These are phyloP conservation scores for Linurgus olivaceus DNA, from an alignment of 2,797 vertebrate genomes.

Conservation along the genomic window DNA sequence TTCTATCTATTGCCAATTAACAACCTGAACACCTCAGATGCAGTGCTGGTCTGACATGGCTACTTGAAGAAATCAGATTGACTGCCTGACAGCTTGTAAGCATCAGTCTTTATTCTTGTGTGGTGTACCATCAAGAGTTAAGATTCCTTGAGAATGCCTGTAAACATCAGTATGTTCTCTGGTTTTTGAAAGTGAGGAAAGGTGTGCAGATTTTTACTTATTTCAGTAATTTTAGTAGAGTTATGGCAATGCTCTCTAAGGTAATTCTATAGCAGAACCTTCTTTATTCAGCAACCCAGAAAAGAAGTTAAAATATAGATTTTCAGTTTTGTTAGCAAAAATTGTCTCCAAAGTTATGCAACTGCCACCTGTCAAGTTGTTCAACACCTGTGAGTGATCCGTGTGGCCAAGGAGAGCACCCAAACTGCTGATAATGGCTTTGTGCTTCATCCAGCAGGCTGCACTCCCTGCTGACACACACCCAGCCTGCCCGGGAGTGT, in stretches of 20 bases:
- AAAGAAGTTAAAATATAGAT: background rate
- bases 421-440: background rate
- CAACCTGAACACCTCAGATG: background rate
- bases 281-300: background rate
- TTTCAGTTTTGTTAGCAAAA: background rate
- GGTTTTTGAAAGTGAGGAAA: background rate
- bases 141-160: background rate
- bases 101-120: background rate
- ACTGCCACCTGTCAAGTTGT: background rate
- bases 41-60: background rate
- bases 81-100: background rate
- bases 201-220: background rate
- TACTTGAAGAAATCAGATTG: conserved; percentile 2
- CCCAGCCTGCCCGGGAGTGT: background rate
- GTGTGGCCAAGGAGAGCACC: background rate
- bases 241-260: background rate
- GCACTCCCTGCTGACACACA: fast-evolving
- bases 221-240: conserved; percentile 2
- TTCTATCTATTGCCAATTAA: background rate
- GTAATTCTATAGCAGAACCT: background rate
- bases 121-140: background rate
- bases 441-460: background rate
- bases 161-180: background rate
- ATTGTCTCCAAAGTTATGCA: background rate
- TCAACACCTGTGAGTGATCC: background rate